Conservation (phyloP, 1,140 invertebrate species). For the Drosophila paulistorum region DNA sequence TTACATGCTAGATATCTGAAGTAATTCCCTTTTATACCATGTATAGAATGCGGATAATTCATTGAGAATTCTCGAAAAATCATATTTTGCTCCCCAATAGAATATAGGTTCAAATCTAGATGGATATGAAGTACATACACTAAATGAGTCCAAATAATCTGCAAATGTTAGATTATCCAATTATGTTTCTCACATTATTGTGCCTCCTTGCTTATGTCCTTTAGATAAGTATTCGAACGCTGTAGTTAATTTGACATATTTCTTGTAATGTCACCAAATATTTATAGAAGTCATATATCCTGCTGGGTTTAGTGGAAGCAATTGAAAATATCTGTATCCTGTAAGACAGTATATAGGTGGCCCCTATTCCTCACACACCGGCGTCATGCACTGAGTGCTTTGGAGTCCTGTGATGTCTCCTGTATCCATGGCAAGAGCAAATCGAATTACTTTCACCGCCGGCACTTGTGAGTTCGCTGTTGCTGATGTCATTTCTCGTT, state of each 20-base stretch:
- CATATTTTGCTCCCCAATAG: no score
- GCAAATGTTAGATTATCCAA: no score
- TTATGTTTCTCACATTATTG: no score
- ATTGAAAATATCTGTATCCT: constrained; percentile 5
- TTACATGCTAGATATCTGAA: no score
- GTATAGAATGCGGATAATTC: no score
- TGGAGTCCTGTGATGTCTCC: neutral
- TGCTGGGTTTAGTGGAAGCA: neutral
- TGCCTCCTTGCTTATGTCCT: neutral
- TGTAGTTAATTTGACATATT: neutral
- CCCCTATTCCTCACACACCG: neutral
- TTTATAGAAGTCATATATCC: neutral
- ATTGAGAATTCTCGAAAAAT: no score
- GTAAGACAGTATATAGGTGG: no score
- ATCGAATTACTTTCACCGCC: constrained; percentile 68
- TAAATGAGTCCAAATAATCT: no score
- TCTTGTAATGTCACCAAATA: neutral
- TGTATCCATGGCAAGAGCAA: constrained; percentile 24
- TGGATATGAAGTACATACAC: no score
- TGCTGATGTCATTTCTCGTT: constrained; percentile 67
- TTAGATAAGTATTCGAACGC: neutral
- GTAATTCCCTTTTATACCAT: no score
- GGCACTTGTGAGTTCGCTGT: constrained; percentile 18
- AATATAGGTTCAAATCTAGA: no score
- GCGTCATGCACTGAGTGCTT: no score